Evolutionary conservation across 2,797 vertebrate genomes (phyloP), one percentile per base, ranked within the genome.

Genomic region (Anisognathus igniventris): DNA sequence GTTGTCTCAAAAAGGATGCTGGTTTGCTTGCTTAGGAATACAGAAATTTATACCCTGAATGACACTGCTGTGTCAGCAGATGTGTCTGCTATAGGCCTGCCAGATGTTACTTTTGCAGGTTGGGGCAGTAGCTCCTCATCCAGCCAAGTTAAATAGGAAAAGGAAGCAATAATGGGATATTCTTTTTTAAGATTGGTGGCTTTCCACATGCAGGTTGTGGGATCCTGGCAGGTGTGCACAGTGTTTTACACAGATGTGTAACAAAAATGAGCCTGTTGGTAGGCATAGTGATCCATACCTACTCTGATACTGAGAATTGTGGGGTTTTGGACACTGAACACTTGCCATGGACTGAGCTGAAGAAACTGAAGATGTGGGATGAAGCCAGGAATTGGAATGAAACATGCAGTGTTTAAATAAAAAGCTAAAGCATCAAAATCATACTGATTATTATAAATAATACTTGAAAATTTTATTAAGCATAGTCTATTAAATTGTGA

Each of bases 111-210:
- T 92, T 92, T 16, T 87, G 76, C 44, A 58, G 48, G 23, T 88
- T 94, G 77, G 90, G 93, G 88, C 2, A 3, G 28, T 56, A 70
- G 68, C 35, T 82, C 85, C 71, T 89, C 66, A 62, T 42, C 64
- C 82, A 89, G 86, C 82, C 94, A 94, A 95, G 76, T 54, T 86
- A 97, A 96, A 91, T 94, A 89, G 88, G 89, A 93, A 89, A 93
- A 94, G 80, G 96, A 86, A 86, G 77, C 79, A 95, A 50, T 88
- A 62, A 76, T 7, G 11, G 58, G 71, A 76, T 89, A 4, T 47
- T 40, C 57, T 67, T 88, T 73, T 86, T 40, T 14, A 57, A 76
- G 54, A 53, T 1, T 9, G 12, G 40, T 83, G 75, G 37, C 35
- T 83, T 91, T 74, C 57, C 0, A 0, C 75, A 15, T 67, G 57